A percentile compares a stretch with the other conserved stretches of the same genome.
Conservation (phyloP, 1,140 invertebrate species). For the Steinernema khuongi region DNA sequence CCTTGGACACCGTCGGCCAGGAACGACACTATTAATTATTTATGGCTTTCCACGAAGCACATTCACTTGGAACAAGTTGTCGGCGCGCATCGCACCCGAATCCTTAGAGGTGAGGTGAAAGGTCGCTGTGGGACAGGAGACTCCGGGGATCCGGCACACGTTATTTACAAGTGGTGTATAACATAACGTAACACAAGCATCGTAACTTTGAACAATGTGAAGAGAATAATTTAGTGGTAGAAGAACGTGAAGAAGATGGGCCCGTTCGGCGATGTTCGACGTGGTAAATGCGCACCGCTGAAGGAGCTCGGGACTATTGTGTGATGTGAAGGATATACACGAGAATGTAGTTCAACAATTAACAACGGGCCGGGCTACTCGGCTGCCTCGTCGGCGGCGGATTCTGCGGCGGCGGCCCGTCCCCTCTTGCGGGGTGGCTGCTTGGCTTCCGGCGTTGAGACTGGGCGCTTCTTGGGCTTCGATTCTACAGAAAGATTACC, state of each 20-base stretch:
- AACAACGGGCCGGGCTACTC: background rate
- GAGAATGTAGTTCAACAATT: background rate
- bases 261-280: background rate
- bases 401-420: background rate
- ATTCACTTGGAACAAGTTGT: constrained; percentile 6
- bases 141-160: constrained; percentile 11
- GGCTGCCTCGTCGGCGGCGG: background rate
- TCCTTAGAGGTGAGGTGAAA: too few relatives aligned
- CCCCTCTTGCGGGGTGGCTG: background rate
- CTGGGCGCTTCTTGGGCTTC: background rate
- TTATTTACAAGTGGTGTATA: constrained; percentile 6
- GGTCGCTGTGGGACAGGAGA: too few relatives aligned
- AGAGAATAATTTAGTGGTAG: constrained; percentile 3
- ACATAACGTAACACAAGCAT: constrained; percentile 11
- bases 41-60: constrained; percentile 11
- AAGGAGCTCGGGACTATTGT: background rate
- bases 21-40: background rate
- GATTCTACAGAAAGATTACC: too few relatives aligned
- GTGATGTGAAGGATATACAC: background rate
- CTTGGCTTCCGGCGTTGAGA: background rate
- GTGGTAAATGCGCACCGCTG: constrained; percentile 10
- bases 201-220: background rate
- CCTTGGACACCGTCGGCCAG: too few relatives aligned
- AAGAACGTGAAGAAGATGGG: background rate
- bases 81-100: too few relatives aligned